Conservation (phyloP, 92 coral and sea anemone genomes). For the Muricea muricata region DNA sequence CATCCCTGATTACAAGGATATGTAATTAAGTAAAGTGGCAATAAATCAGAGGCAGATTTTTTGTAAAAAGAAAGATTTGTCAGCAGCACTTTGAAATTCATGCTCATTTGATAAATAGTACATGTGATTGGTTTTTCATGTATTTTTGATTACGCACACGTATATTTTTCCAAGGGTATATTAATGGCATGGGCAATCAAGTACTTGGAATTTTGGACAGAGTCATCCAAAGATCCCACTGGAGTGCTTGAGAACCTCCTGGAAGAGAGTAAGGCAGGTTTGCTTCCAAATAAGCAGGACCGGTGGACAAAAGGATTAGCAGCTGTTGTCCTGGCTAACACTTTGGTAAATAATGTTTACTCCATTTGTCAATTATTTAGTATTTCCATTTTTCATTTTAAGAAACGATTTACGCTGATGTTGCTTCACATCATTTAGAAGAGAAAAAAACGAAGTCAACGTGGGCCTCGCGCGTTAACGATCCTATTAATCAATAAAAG, state of each 20-base stretch:
- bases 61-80: too few species aligned
- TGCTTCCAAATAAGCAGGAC: neutral
- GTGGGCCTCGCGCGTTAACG: too few species aligned
- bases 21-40: neutral
- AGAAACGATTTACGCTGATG: too few species aligned
- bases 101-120: too few species aligned
- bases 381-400: too few species aligned
- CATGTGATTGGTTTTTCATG: too few species aligned
- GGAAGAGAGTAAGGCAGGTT: neutral
- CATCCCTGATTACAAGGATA: neutral
- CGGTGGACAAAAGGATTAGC: constrained; percentile 24
- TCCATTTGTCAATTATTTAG: too few species aligned
- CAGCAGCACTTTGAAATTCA: too few species aligned
- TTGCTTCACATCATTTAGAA: too few species aligned
- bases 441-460: too few species aligned
- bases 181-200: neutral
- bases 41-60: too few species aligned
- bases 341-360: constrained; percentile 10
- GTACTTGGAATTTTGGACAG: neutral
- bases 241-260: neutral
- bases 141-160: neutral
- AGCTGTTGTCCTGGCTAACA: constrained; percentile 30
- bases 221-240: neutral
- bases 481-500: too few species aligned
- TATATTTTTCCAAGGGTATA: neutral